These are phyloP conservation scores for Lophius americanus DNA, from an alignment of 2,797 vertebrate species.

Conservation along the genomic window DNA sequence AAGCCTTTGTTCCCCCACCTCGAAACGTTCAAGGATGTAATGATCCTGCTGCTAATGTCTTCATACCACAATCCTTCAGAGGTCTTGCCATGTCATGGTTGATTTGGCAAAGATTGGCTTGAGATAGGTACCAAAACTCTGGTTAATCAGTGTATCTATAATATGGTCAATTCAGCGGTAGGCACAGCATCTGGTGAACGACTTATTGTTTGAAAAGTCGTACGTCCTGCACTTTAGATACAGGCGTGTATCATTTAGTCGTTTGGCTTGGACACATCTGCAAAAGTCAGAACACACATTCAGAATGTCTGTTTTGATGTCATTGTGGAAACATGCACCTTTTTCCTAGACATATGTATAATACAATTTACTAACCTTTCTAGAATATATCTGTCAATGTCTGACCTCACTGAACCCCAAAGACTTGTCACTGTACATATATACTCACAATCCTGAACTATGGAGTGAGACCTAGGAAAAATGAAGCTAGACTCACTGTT, in stretches of 20 bases:
- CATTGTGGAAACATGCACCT: not conserved
- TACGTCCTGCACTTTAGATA: slow-evolving; percentile 1
- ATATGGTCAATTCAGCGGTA: slow-evolving; percentile 10
- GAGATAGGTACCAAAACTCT: no score
- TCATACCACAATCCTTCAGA: no score
- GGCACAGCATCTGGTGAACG: slow-evolving; percentile 4
- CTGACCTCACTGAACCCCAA: slow-evolving; percentile 4
- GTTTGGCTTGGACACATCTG: slow-evolving; percentile 3
- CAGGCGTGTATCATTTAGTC: not conserved
- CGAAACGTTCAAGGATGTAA: no score
- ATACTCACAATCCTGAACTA: not conserved
- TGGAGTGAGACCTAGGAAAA: slow-evolving; percentile 11
- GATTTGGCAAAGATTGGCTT: no score
- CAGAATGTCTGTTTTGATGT: not conserved
- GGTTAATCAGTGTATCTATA: no score
- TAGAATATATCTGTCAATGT: not conserved
- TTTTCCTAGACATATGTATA: not conserved
- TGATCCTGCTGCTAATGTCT: no score
- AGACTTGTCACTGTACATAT: slow-evolving; percentile 1
- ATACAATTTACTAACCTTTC: not conserved
- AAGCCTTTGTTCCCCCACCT: no score
- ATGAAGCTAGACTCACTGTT: slow-evolving; percentile 23
- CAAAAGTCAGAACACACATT: slow-evolving; percentile 11
- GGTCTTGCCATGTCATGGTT: no score
- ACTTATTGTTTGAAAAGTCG: slow-evolving; percentile 7